Conservation (phyloP, 1,140 invertebrate genomes). For the Drosophila sp. region DNA sequence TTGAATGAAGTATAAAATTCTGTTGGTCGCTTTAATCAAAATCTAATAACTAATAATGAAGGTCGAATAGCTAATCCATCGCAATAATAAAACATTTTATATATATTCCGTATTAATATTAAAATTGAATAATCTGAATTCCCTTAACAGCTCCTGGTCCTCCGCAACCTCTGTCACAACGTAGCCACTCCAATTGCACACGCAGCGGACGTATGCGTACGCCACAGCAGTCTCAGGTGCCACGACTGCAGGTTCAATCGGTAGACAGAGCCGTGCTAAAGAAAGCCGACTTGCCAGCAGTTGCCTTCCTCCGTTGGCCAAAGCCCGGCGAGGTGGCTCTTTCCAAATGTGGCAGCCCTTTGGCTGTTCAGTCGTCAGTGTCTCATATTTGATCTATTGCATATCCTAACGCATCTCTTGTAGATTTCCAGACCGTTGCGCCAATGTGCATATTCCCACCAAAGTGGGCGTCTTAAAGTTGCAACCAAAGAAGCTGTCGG, state of each 20-base stretch:
- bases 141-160: constrained; percentile 3
- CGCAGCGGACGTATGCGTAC: constrained; percentile 22
- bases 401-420: neutral
- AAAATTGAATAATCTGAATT: too few relatives aligned
- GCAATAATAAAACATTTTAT: too few relatives aligned
- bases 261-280: constrained; percentile 22
- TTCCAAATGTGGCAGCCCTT: constrained; percentile 87
- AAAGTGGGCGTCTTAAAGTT: constrained; percentile 83
- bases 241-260: constrained; percentile 23
- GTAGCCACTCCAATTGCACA: constrained; percentile 30
- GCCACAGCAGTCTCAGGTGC: neutral
- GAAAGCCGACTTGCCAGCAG: constrained; percentile 72
- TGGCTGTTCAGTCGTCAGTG: constrained; percentile 84
- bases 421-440: constrained; percentile 78
- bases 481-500: constrained; percentile 51
- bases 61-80: too few relatives aligned
- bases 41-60: too few relatives aligned
- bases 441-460: constrained; percentile 87
- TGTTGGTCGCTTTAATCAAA: neutral
- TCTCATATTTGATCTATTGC: neutral
- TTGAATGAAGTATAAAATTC: too few relatives aligned
- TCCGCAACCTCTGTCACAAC: neutral
- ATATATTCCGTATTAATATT: too few relatives aligned
- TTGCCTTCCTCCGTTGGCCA: constrained; percentile 86
- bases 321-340: constrained; percentile 86